Percentiles rank a stretch among this genome's conserved stretches.
Evolutionary conservation across 2,113 vertebrate species (phyloP).

Genomic region (Myotis brandtii): DNA sequence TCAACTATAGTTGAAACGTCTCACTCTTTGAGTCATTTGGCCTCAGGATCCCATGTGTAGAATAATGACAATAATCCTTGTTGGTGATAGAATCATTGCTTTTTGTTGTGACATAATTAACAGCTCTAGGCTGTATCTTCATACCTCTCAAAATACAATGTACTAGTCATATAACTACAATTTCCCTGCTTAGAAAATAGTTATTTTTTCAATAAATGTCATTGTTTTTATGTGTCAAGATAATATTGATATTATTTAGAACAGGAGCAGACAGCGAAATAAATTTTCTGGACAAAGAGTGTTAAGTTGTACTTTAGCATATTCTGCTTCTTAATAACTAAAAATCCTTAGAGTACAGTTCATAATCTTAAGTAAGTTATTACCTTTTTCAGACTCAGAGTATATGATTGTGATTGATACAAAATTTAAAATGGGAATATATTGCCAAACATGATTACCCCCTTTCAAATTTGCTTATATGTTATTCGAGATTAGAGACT

Average conservation of each 20-base stretch:
- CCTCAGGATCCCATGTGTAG: conserved; percentile 45
- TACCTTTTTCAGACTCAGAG: neutral
- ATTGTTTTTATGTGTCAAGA: conserved; percentile 19
- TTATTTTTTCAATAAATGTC: neutral
- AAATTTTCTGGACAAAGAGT: neutral
- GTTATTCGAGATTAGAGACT: neutral
- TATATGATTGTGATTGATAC: neutral
- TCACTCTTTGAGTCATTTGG: conserved; percentile 48
- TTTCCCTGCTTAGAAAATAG: neutral
- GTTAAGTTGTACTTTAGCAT: neutral
- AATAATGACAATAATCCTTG: conserved; percentile 68
- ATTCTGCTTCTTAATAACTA: neutral
- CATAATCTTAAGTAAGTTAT: neutral
- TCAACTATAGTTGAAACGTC: conserved; percentile 43
- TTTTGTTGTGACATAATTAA: conserved; percentile 57
- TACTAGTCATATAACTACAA: neutral
- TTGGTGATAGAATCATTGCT: conserved; percentile 48
- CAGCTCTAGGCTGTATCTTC: neutral
- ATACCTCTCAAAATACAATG: conserved; percentile 37
- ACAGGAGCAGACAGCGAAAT: neutral
- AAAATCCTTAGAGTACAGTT: neutral
- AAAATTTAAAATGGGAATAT: neutral
- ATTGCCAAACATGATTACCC: neutral
- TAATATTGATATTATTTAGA: conserved; percentile 16
- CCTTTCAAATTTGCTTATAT: neutral